These are phyloP conservation scores for Chorisops tibialis DNA, from an alignment of 2,888 invertebrate genomes.

Conservation along the genomic window DNA sequence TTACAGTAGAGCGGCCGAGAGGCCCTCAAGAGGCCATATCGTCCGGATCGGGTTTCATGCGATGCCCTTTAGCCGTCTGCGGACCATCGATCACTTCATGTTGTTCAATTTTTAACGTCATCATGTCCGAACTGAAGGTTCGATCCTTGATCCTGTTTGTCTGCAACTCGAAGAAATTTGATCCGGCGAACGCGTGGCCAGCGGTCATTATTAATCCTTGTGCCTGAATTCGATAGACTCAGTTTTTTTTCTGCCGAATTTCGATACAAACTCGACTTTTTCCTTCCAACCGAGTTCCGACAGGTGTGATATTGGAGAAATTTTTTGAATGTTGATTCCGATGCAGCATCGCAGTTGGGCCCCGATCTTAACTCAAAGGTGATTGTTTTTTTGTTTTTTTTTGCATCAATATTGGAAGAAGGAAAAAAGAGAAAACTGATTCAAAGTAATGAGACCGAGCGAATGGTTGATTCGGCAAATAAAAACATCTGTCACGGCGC, in stretches of 20 bases:
- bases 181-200: slow-evolving; percentile 26
- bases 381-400: no score
- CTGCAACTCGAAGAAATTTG: slow-evolving; percentile 20
- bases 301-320: slow-evolving; percentile 14
- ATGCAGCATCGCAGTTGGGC: slow-evolving; percentile 14
- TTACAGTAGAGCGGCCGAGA: slow-evolving; percentile 3
- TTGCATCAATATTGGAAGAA: slow-evolving; percentile 17
- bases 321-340: slow-evolving; percentile 5
- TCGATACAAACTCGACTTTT: slow-evolving; percentile 1
- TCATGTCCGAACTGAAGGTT: neutral
- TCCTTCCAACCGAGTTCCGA: neutral
- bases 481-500: slow-evolving; percentile 18
- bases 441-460: slow-evolving; percentile 23
- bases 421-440: slow-evolving; percentile 1
- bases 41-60: slow-evolving; percentile 18
- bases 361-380: slow-evolving; percentile 19
- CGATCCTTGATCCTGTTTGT: slow-evolving; percentile 23
- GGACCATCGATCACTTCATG: slow-evolving; percentile 15
- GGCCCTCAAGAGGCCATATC: slow-evolving; percentile 23
- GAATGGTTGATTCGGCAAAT: neutral
- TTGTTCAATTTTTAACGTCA: neutral
- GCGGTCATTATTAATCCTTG: slow-evolving; percentile 24
- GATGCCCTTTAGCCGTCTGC: slow-evolving; percentile 22
- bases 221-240: slow-evolving; percentile 10
- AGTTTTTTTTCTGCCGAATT: slow-evolving; percentile 14